Percentiles rank a stretch among this genome's conserved stretches.
Evolutionary conservation across 2,888 invertebrate genomes (phyloP).

Genomic region (Meliscaeva auricollis): DNA sequence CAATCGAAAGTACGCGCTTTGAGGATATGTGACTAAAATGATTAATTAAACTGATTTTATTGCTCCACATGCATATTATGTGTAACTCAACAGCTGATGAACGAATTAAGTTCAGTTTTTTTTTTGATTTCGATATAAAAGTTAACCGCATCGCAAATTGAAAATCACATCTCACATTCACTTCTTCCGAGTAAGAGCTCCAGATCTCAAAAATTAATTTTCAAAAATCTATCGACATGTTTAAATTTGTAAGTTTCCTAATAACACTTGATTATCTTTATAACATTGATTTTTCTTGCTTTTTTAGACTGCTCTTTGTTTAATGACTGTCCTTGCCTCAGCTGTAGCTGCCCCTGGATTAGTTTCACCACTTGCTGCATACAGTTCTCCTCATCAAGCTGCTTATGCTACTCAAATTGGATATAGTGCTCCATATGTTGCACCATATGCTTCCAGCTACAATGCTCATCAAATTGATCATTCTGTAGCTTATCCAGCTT

Average conservation of each 20-base stretch:
- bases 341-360: conserved; percentile 45
- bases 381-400: conserved; percentile 32
- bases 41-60: conserved; percentile 57
- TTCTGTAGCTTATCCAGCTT: conserved; percentile 61
- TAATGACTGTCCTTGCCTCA: conserved; percentile 53
- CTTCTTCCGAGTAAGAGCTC: conserved; percentile 51
- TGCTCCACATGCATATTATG: conserved; percentile 46
- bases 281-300: background rate
- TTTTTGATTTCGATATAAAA: conserved; percentile 63
- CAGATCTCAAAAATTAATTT: background rate
- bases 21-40: conserved; percentile 71
- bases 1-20: conserved; percentile 66
- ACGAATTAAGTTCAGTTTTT: conserved; percentile 36
- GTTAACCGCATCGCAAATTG: conserved; percentile 25
- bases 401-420: conserved; percentile 55
- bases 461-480: conserved; percentile 68
- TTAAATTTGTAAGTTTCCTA: conserved; percentile 62
- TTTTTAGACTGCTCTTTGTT: conserved; percentile 51
- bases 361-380: conserved; percentile 55
- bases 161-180: conserved; percentile 50
- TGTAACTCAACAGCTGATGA: conserved; percentile 16
- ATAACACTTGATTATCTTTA: too few species aligned
- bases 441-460: conserved; percentile 63
- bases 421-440: conserved; percentile 60
- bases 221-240: conserved; percentile 47